A percentile compares a stretch with the other conserved stretches of the same genome.
These are phyloP conservation scores for Meleagris gallopavo DNA, from an alignment of 2,113 vertebrate species.

Conservation along the genomic window DNA sequence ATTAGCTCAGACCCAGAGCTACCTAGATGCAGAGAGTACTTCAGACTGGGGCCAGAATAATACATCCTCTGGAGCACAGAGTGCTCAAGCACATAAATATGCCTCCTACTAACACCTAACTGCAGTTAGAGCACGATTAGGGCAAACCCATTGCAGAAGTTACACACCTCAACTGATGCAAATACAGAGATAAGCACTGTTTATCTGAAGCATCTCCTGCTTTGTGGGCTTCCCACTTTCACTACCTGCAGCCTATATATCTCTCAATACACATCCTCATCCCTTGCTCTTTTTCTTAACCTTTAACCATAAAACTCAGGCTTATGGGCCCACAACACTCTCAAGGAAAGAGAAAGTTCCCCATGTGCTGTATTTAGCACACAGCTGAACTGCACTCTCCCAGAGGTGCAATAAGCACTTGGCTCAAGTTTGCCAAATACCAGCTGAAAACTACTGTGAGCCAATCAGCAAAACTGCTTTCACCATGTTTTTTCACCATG, in stretches of 20 bases:
- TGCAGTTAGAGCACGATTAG: neutral
- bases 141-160: neutral
- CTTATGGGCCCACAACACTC: neutral
- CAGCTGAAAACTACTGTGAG: neutral
- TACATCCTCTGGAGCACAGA: neutral
- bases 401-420: neutral
- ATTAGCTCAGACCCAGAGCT: neutral
- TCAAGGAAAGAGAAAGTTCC: neutral
- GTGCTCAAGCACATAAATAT: neutral
- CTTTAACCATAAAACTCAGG: neutral
- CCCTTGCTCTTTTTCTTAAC: neutral
- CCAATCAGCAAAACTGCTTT: neutral
- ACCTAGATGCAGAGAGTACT: neutral
- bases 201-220: neutral
- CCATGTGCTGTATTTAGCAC: neutral
- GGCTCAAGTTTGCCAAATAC: neutral
- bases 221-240: neutral
- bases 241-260: neutral
- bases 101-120: neutral
- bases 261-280: neutral
- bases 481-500: neutral
- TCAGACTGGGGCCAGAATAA: neutral
- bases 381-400: neutral
- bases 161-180: neutral
- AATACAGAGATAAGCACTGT: neutral